A percentile compares a stretch with the other conserved stretches of the same genome.
Conservation (phyloP, 2,113 vertebrate genomes). For the Anoura caudifer region DNA sequence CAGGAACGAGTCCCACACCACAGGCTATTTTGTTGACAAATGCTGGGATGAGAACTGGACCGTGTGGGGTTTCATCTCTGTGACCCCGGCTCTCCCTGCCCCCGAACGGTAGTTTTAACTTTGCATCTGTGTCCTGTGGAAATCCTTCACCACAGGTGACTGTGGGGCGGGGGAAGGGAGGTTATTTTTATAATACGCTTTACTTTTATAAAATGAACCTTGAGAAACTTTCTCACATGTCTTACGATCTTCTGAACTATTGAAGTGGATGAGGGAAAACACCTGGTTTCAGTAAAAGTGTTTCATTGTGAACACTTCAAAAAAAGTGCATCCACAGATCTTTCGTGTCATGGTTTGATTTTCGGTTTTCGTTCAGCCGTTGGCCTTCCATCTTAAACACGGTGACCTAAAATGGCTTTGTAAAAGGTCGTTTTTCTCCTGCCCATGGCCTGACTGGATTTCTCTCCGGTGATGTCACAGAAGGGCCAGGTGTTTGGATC, state of each 20-base stretch:
- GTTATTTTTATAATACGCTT: background rate
- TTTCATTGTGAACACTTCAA: background rate
- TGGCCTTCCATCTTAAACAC: background rate
- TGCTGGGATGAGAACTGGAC: background rate
- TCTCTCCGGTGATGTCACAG: background rate
- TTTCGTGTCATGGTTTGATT: background rate
- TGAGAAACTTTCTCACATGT: background rate
- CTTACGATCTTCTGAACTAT: background rate
- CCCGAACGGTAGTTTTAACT: background rate
- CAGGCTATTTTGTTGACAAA: background rate
- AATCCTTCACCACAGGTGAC: background rate
- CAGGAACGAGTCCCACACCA: background rate
- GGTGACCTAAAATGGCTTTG: background rate
- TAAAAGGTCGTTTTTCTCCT: background rate
- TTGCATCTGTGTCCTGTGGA: background rate
- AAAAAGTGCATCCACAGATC: background rate
- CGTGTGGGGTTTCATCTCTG: background rate
- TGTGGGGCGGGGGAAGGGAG: too few species aligned
- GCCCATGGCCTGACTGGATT: accelerated
- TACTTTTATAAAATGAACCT: background rate
- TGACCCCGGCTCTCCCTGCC: background rate
- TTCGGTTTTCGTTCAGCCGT: background rate
- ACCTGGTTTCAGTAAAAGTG: background rate
- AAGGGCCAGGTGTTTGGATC: background rate
- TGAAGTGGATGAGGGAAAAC: background rate